Evolutionary conservation across 2,888 invertebrate genomes (phyloP).

Genomic region (Rhagium mordax): DNA sequence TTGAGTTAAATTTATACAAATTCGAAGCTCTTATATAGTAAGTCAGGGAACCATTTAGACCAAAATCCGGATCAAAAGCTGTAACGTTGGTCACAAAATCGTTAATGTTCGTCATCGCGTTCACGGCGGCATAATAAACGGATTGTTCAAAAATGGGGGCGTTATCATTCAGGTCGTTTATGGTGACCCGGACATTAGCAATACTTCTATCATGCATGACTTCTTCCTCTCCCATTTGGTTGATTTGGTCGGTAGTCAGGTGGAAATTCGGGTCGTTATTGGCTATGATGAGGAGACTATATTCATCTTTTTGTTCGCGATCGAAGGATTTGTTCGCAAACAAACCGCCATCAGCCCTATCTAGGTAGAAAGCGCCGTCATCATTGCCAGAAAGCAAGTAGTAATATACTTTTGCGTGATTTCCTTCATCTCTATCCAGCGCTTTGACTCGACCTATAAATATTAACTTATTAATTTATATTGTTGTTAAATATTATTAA

Average conservation of each 20-base stretch:
- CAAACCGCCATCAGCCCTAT: conserved; percentile 85
- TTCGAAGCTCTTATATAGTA: conserved; percentile 89
- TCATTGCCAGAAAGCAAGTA: conserved; percentile 86
- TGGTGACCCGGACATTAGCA: conserved; percentile 79
- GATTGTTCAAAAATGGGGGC: conserved; percentile 74
- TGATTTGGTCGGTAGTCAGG: conserved; percentile 71
- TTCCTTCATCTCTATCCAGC: conserved; percentile 84
- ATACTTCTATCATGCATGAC: conserved; percentile 77
- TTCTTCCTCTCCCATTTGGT: conserved; percentile 66
- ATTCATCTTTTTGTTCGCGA: conserved; percentile 83
- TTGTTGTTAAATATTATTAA: too few relatives aligned
- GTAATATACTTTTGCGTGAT: conserved; percentile 88
- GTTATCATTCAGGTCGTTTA: conserved; percentile 90
- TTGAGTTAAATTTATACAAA: conserved; percentile 84
- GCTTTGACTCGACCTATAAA: conserved; percentile 79
- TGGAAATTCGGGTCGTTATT: conserved; percentile 87
- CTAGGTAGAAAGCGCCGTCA: conserved; percentile 83
- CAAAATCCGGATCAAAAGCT: conserved; percentile 88
- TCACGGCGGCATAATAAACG: conserved; percentile 75
- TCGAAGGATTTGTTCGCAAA: conserved; percentile 87
- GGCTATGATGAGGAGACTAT: conserved; percentile 84
- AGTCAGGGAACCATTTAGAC: conserved; percentile 85
- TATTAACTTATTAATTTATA: too few relatives aligned
- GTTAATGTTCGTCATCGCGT: conserved; percentile 84
- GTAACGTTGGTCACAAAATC: conserved; percentile 82